Percentiles rank a stretch among this genome's conserved stretches.
Evolutionary conservation across 2,888 invertebrate species (phyloP).

Genomic region (Cryptophagus acutangulus): DNA sequence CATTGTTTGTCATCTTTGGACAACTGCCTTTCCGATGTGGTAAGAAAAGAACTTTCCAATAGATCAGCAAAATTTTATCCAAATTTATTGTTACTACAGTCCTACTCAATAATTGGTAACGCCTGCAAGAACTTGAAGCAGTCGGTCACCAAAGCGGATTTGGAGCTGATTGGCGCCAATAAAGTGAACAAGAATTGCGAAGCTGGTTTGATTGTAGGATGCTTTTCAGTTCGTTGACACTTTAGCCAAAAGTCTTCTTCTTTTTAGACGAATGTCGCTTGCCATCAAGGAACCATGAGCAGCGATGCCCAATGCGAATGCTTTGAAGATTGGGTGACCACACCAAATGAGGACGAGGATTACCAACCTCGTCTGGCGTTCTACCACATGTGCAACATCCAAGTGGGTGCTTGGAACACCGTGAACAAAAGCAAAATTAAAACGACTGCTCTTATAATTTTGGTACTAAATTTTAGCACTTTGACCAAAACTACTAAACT

Average conservation of each 20-base stretch:
- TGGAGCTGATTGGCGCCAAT: conserved; percentile 33
- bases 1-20: conserved; percentile 36
- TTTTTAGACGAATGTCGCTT: conserved; percentile 38
- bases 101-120: conserved; percentile 45
- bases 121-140: conserved; percentile 44
- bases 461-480: conserved; percentile 26
- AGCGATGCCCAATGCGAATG: conserved; percentile 45
- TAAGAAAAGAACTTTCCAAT: conserved; percentile 17
- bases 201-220: too few species aligned
- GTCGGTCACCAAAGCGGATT: conserved; percentile 36
- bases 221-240: too few species aligned
- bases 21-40: conserved; percentile 41
- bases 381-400: conserved; percentile 49
- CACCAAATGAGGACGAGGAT: conserved; percentile 36
- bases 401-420: conserved; percentile 40
- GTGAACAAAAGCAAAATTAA: conserved; percentile 37
- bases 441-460: conserved; percentile 38
- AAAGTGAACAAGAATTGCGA: conserved; percentile 3
- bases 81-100: conserved; percentile 37
- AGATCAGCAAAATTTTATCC: too few species aligned
- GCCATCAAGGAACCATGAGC: conserved; percentile 43
- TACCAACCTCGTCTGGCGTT: conserved; percentile 41
- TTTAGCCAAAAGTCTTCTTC: conserved; percentile 2
- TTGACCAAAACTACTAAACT: conserved; percentile 5
- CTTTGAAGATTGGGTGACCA: conserved; percentile 44